phyloP scores from a whole-genome alignment of 1,140 invertebrate genomes.

The Drosophila albomicans region DNA sequence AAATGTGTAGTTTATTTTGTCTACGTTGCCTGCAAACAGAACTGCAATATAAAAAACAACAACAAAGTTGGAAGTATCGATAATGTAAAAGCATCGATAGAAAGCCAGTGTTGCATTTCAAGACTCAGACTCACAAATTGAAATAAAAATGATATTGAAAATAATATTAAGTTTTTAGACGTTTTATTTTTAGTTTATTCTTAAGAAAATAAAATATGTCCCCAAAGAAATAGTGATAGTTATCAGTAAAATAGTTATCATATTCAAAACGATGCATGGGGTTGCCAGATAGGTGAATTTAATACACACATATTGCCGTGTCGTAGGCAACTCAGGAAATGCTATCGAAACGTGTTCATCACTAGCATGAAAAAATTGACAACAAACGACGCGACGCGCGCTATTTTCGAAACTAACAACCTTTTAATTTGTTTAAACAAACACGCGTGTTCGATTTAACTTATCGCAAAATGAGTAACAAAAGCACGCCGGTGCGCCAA shows the following conservation, averaged over 20 bases:
- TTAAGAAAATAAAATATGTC: too few relatives aligned
- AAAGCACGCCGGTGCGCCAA: conserved; percentile 72
- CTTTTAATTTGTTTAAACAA: conserved; percentile 30
- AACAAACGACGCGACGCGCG: conserved; percentile 77
- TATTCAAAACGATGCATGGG: too few relatives aligned
- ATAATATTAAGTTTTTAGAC: too few relatives aligned
- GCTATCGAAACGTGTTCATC: conserved; percentile 50
- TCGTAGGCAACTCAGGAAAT: neutral
- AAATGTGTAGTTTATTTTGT: conserved; percentile 20
- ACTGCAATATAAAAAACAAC: conserved; percentile 28
- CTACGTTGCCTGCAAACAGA: conserved; percentile 34
- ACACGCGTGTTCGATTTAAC: neutral
- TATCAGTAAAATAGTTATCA: too few relatives aligned
- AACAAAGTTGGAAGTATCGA: conserved; percentile 36
- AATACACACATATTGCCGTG: neutral
- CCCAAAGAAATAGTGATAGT: too few relatives aligned
- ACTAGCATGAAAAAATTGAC: conserved; percentile 63
- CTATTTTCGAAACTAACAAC: conserved; percentile 60
- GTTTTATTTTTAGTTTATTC: too few relatives aligned
- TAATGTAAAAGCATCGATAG: conserved; percentile 27
- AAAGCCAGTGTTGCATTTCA: neutral
- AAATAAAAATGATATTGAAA: too few relatives aligned
- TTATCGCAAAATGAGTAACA: conserved; percentile 62
- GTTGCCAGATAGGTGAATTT: conserved; percentile 7
- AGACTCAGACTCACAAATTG: too few relatives aligned